phyloP scores from a whole-genome alignment of 2,113 vertebrate species.

The Rhadina sibilatrix region DNA sequence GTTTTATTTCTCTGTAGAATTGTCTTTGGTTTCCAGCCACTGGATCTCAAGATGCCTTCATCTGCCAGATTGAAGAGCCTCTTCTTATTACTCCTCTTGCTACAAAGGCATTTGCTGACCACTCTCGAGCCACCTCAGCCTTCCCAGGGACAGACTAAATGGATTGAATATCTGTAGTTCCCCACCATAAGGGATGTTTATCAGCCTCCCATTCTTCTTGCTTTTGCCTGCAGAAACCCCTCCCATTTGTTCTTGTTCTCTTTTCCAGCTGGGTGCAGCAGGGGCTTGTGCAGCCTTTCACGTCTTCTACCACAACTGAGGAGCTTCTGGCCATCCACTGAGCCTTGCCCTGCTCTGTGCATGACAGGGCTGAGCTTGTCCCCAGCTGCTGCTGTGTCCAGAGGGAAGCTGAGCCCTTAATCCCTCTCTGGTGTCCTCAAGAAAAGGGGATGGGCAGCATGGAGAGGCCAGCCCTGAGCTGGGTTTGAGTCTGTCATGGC shows the following conservation, averaged over 20 bases:
- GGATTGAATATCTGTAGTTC: too few species aligned
- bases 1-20: conserved; percentile 4
- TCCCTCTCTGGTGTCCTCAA: rapidly evolving
- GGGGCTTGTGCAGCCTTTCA: background rate
- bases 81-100: background rate
- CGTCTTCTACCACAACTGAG: background rate
- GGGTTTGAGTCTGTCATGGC: background rate
- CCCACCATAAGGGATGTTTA: background rate
- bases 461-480: background rate
- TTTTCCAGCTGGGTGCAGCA: background rate
- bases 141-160: too few species aligned
- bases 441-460: background rate
- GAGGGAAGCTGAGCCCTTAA: background rate
- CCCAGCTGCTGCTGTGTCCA: background rate
- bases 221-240: background rate
- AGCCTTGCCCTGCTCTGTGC: background rate
- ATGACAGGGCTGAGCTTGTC: background rate
- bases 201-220: background rate
- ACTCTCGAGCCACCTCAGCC: background rate
- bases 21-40: background rate
- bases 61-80: background rate
- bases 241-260: background rate
- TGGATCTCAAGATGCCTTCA: background rate
- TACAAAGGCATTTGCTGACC: background rate
- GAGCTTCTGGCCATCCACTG: background rate